These are phyloP conservation scores for Heteromormyrus szaboi DNA, from an alignment of 2,797 vertebrate genomes.

Conservation along the genomic window DNA sequence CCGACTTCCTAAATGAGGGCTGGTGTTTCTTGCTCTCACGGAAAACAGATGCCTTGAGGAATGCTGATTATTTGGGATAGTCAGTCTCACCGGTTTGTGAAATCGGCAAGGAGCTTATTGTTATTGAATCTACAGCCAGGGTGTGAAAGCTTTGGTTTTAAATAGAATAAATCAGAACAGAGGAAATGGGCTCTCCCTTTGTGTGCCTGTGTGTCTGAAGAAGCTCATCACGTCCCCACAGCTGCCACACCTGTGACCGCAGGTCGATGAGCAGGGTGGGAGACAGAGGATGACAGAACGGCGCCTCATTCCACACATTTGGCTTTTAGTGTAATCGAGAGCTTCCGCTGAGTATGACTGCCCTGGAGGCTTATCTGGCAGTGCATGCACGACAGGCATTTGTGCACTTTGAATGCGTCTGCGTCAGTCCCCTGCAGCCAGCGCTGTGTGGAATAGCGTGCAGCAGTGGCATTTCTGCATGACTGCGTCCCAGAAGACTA, in stretches of 20 bases:
- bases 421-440: not conserved
- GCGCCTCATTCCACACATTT: not conserved
- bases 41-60: not conserved
- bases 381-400: not conserved
- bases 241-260: not conserved
- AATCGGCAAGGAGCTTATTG: not conserved
- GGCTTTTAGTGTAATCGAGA: not conserved
- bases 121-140: not conserved
- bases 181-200: not conserved
- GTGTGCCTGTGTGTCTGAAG: not conserved
- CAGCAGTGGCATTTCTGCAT: not conserved
- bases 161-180: not conserved
- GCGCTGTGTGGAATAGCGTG: not conserved
- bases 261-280: constrained; percentile 32
- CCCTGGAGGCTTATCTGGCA: not conserved
- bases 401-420: not conserved
- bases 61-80: not conserved
- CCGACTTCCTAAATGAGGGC: not conserved
- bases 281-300: not conserved
- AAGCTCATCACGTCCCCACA: not conserved
- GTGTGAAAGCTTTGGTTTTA: not conserved
- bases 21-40: not conserved
- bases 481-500: not conserved
- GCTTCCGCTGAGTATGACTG: not conserved
- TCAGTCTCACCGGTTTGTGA: not conserved